Percentiles rank a stretch among this genome's conserved stretches.
Conservation (phyloP, 2,888 invertebrate species). For the Dyspetes luteomarginatus region DNA sequence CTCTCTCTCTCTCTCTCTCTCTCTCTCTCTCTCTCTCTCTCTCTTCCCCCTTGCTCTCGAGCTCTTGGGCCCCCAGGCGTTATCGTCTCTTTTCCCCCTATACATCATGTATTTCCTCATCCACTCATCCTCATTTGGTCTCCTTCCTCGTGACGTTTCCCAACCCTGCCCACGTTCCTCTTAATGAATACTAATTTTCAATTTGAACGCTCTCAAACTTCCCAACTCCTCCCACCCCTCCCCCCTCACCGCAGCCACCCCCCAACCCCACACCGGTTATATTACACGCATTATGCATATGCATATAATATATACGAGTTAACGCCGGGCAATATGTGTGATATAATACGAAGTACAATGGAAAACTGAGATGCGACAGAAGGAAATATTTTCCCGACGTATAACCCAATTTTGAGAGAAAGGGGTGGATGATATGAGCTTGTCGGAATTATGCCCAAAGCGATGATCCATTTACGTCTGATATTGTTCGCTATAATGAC, state of each 20-base stretch:
- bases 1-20: conserved; percentile 20
- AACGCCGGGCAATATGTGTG: background rate
- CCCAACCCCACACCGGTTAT: background rate
- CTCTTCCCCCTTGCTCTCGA: background rate
- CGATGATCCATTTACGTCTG: too few species aligned
- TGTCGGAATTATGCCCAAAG: background rate
- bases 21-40: background rate
- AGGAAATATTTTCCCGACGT: background rate
- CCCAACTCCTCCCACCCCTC: too few species aligned
- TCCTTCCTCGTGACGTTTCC: conserved; percentile 49
- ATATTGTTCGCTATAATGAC: too few species aligned
- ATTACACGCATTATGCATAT: conserved; percentile 2
- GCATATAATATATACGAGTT: background rate
- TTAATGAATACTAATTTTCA: conserved; percentile 67
- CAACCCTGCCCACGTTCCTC: conserved; percentile 28
- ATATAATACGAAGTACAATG: background rate
- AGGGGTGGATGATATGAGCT: background rate
- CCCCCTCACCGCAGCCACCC: too few species aligned
- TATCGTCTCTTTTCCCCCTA: conserved; percentile 33
- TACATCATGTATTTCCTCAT: conserved; percentile 37
- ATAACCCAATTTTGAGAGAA: background rate
- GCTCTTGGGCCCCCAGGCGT: background rate
- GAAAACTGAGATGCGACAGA: background rate
- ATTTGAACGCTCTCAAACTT: conserved; percentile 57
- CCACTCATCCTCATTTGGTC: conserved; percentile 58